Evolutionary conservation across 2,888 invertebrate species (phyloP), one percentile per base, ranked within the genome.

Genomic region (Ernsta delagoae): DNA sequence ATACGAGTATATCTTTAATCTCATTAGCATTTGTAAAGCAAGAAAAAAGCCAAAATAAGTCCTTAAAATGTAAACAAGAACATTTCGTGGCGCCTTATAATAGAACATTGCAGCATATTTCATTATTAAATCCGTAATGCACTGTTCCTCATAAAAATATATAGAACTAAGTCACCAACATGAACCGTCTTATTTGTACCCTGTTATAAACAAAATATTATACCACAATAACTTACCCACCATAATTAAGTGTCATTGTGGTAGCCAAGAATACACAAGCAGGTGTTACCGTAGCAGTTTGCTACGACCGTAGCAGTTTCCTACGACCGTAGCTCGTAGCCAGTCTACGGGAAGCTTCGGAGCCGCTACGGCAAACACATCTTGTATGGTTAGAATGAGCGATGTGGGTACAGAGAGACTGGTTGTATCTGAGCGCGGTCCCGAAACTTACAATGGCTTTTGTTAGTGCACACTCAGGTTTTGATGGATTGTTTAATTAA

Each of bases 221-320:
- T n/a, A n/a, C n/a, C n/a, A n/a, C n/a, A n/a, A n/a, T n/a, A n/a
- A n/a, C n/a, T n/a, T n/a, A n/a, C n/a, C n/a, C 60, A 67, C 54
- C 64, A 67, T 71, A 72, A 71, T 72, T 72, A 72, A 70, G 70
- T 70, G 59, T 71, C 67, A 70, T 65, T 11, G 11, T 43, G 9
- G 71, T 61, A 66, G 61, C n/a, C n/a, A n/a, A 65, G 66, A 70
- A 53, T 62, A n/a, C n/a, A 45, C 65, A 61, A 67, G 5, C 68
- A 70, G 56, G 31, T 53, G 56, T 39, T 64, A n/a, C 31, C 64
- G 34, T 59, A 67, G 64, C 70, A 7, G 34, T n/a, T n/a, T n/a
- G n/a, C n/a, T n/a, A n/a, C n/a, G n/a, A n/a, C n/a, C 64, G 34
- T 59, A 67, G 64, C 70, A 43, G 60, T 59, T 50, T 56, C 63